Evolutionary conservation across 2,888 invertebrate genomes (phyloP).

Genomic region (Orthosia incerta): DNA sequence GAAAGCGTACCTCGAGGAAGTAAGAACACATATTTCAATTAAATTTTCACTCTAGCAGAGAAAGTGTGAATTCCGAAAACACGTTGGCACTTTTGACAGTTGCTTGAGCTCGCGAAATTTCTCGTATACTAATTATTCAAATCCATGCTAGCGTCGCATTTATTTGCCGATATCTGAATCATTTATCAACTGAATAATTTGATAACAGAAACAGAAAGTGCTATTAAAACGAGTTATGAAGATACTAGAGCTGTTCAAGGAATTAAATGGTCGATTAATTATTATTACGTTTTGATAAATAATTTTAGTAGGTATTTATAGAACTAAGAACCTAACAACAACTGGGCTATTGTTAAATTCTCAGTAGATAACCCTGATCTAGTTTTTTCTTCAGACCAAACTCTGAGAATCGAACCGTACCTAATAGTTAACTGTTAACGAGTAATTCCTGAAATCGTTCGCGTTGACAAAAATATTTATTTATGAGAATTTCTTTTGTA

Average conservation of each 20-base stretch:
- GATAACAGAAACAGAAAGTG: slow-evolving; percentile 42
- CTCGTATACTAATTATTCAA: slow-evolving; percentile 50
- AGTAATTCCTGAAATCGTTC: slow-evolving; percentile 18
- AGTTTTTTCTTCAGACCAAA: slow-evolving; percentile 21
- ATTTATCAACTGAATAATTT: slow-evolving; percentile 44
- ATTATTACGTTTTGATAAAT: slow-evolving; percentile 7
- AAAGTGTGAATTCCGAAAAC: slow-evolving; percentile 52
- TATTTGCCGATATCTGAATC: slow-evolving; percentile 44
- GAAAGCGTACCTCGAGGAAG: slow-evolving; percentile 25
- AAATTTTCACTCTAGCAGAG: slow-evolving; percentile 31
- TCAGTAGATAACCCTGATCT: not conserved
- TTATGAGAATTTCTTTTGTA: slow-evolving; percentile 41
- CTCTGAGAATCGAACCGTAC: slow-evolving; percentile 25
- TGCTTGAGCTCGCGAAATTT: slow-evolving; percentile 46
- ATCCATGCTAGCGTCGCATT: slow-evolving; percentile 33
- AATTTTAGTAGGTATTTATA: not conserved
- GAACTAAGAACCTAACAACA: not conserved
- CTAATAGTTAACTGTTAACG: slow-evolving; percentile 13
- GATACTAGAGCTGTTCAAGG: slow-evolving; percentile 24
- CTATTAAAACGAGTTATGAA: slow-evolving; percentile 42
- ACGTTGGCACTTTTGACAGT: slow-evolving; percentile 47
- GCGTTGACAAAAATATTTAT: slow-evolving; percentile 36
- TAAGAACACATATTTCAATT: slow-evolving; percentile 37
- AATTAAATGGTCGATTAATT: slow-evolving; percentile 13
- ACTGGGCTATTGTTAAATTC: slow-evolving; percentile 10